Conservation (phyloP, 2,888 invertebrate species). For the Eurytoma californica region DNA sequence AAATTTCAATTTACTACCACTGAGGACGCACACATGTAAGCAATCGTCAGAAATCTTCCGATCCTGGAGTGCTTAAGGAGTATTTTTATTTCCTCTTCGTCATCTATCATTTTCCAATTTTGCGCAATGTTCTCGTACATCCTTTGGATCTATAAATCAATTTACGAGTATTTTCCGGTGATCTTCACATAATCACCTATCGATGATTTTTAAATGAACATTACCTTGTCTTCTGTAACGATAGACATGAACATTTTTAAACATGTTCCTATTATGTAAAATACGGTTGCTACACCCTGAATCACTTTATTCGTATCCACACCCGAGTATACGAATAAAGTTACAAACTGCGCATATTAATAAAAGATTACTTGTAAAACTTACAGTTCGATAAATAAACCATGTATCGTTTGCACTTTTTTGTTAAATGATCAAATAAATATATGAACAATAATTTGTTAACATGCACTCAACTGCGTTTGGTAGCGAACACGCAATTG, state of each 20-base stretch:
- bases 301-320: conserved; percentile 5
- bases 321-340: background rate
- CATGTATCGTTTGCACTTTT: too few species aligned
- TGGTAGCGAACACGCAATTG: too few species aligned
- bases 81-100: conserved; percentile 9
- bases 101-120: conserved; percentile 33
- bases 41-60: conserved; percentile 27
- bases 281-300: background rate
- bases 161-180: background rate
- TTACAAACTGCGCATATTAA: background rate
- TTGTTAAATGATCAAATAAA: background rate
- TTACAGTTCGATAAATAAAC: background rate
- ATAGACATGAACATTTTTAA: conserved; percentile 4
- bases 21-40: conserved; percentile 13
- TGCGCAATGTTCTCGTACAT: conserved; percentile 17
- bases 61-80: conserved; percentile 17
- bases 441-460: too few species aligned
- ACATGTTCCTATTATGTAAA: background rate
- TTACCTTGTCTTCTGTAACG: conserved; percentile 4
- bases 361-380: too few species aligned
- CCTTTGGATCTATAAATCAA: background rate
- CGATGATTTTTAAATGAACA: too few species aligned
- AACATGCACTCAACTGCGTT: too few species aligned
- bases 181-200: background rate
- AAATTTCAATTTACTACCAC: background rate